Percentiles rank a stretch among this genome's conserved stretches.
These are phyloP conservation scores for Mesopsocus fuscifrons DNA, from an alignment of 2,888 invertebrate species.

Conservation along the genomic window DNA sequence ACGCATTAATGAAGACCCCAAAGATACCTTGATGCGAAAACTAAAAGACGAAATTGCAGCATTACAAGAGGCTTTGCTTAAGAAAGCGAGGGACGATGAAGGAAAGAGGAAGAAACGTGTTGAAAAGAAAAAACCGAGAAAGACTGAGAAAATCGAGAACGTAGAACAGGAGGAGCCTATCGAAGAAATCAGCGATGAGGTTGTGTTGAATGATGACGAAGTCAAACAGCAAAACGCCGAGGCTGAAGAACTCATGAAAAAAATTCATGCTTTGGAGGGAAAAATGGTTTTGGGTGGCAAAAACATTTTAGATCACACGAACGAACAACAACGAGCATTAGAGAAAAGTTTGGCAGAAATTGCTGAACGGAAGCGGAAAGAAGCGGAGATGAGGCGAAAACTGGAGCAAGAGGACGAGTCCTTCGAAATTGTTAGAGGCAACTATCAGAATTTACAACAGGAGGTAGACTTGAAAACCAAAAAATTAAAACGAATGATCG, in stretches of 20 bases:
- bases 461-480: constrained; percentile 94
- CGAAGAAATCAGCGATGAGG: constrained; percentile 23
- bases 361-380: constrained; percentile 46
- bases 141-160: constrained; percentile 14
- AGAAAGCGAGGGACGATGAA: constrained; percentile 21
- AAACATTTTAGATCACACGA: constrained; percentile 87
- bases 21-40: constrained; percentile 88
- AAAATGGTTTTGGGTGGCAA: constrained; percentile 87
- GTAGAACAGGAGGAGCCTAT: constrained; percentile 17
- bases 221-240: constrained; percentile 30
- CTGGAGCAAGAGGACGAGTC: constrained; percentile 88
- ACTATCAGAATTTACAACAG: constrained; percentile 80
- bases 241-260: constrained; percentile 54
- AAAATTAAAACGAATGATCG: constrained; percentile 76
- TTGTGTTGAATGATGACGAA: constrained; percentile 26
- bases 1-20: constrained; percentile 96
- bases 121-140: constrained; percentile 14
- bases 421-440: constrained; percentile 73
- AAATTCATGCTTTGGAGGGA: constrained; percentile 74
- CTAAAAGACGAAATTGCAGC: constrained; percentile 89
- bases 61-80: constrained; percentile 27
- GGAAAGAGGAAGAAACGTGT: constrained; percentile 16
- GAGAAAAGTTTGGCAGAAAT: constrained; percentile 75
- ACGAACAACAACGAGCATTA: constrained; percentile 77
- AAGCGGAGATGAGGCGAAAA: constrained; percentile 84